Conservation (phyloP, 2,888 invertebrate genomes). For the Zhuqinia jingwanae region DNA sequence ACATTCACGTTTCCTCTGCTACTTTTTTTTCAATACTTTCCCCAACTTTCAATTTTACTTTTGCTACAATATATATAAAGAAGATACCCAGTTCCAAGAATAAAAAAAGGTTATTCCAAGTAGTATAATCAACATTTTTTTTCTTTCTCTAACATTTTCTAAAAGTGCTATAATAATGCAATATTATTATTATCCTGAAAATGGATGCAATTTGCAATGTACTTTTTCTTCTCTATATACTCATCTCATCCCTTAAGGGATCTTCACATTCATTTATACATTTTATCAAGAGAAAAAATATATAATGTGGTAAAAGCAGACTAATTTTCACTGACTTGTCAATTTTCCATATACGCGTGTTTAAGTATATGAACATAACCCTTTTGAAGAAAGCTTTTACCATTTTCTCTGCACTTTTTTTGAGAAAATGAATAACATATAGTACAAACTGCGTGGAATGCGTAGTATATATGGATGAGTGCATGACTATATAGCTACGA, state of each 20-base stretch:
- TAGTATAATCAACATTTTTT: too few relatives aligned
- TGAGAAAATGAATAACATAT: too few relatives aligned
- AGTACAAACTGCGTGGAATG: neutral
- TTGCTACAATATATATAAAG: neutral
- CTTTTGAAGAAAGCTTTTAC: slow-evolving; percentile 50
- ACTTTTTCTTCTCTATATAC: neutral
- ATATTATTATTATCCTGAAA: neutral
- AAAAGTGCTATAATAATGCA: too few relatives aligned
- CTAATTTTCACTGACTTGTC: slow-evolving; percentile 50
- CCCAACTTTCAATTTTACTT: slow-evolving; percentile 24
- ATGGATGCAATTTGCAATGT: slow-evolving; percentile 4
- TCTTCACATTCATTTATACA: slow-evolving; percentile 35
- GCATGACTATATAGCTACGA: slow-evolving; percentile 1
- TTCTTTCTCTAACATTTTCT: too few relatives aligned
- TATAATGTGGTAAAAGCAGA: slow-evolving; percentile 57
- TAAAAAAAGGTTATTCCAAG: too few relatives aligned
- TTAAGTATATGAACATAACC: neutral
- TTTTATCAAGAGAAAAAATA: slow-evolving; percentile 32
- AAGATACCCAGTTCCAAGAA: too few relatives aligned
- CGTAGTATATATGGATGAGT: too few relatives aligned
- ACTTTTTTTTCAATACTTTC: neutral
- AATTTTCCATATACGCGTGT: too few relatives aligned
- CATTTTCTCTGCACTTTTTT: slow-evolving; percentile 18
- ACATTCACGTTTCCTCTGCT: slow-evolving; percentile 31
- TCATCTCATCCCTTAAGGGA: slow-evolving; percentile 55